These are phyloP conservation scores for Neocrepidodera transversa DNA, from an alignment of 2,888 invertebrate species.

Conservation along the genomic window DNA sequence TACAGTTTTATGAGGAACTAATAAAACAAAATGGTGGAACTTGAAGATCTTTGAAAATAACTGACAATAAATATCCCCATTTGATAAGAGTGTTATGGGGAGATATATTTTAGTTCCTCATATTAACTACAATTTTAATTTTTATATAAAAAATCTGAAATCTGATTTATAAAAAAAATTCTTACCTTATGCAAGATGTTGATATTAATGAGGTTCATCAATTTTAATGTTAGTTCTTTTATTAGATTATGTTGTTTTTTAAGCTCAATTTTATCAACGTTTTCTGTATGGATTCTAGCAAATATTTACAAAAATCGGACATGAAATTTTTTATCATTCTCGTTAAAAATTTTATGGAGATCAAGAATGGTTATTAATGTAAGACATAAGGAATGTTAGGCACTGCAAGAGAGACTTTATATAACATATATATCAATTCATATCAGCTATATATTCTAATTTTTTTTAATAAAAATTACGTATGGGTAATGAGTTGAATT, in stretches of 20 bases:
- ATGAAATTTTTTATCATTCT: background rate
- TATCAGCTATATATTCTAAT: conserved; percentile 43
- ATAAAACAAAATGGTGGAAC: conserved; percentile 5
- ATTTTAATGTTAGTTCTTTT: background rate
- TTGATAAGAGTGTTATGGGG: background rate
- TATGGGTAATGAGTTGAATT: background rate
- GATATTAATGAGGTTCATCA: background rate
- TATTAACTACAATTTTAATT: background rate
- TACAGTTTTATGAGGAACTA: conserved; percentile 5
- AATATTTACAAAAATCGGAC: conserved; percentile 4
- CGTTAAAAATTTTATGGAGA: background rate
- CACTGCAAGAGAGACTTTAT: conserved; percentile 45
- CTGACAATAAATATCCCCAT: conserved; percentile 13
- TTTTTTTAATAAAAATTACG: conserved; percentile 7
- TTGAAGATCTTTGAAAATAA: conserved; percentile 1
- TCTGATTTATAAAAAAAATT: no score
- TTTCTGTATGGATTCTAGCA: background rate
- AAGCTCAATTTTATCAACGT: conserved; percentile 2
- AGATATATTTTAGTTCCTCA: conserved; percentile 1
- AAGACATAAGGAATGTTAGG: conserved; percentile 22
- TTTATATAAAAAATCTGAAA: conserved; percentile 1
- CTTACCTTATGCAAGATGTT: background rate
- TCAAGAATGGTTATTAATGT: background rate
- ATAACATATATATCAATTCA: conserved; percentile 54
- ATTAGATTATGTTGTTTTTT: background rate